Percentiles rank a stretch among this genome's conserved stretches.
Evolutionary conservation across 2,888 invertebrate genomes (phyloP).

Genomic region (Cremastinae sp.): DNA sequence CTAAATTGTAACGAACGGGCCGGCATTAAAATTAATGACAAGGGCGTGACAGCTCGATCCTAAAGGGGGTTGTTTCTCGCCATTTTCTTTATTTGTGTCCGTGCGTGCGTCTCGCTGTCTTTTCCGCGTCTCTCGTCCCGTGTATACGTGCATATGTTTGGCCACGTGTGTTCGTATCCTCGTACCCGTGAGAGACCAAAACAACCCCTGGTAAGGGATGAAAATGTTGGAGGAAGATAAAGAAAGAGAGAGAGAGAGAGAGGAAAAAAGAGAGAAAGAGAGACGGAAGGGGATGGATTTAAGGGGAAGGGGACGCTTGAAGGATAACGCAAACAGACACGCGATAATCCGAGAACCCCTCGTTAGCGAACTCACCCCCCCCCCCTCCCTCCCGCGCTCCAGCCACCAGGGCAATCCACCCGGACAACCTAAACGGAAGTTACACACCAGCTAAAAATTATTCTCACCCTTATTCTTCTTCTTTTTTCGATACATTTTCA

Average conservation of each 20-base stretch:
- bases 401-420: slow-evolving; percentile 28
- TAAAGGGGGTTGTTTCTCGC: slow-evolving; percentile 29
- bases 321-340: slow-evolving; percentile 76
- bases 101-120: slow-evolving; percentile 1
- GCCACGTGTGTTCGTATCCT: neutral
- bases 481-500: too few species aligned
- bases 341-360: slow-evolving; percentile 74
- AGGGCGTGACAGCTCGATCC: slow-evolving; percentile 67
- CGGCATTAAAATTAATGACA: slow-evolving; percentile 77
- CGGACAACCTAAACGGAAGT: slow-evolving; percentile 17
- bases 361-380: slow-evolving; percentile 61
- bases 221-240: slow-evolving; percentile 38
- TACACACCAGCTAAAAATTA: slow-evolving; percentile 2
- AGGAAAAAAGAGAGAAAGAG: slow-evolving; percentile 1
- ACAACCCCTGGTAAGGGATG: slow-evolving; percentile 19
- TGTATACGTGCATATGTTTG: neutral
- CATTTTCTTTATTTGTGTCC: slow-evolving; percentile 13
- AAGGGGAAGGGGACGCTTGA: slow-evolving; percentile 17
- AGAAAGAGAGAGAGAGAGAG: slow-evolving; percentile 42
- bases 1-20: slow-evolving; percentile 74
- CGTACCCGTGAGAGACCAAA: neutral
- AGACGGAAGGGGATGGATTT: slow-evolving; percentile 3
- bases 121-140: neutral
- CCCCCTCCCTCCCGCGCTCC: too few species aligned
- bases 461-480: too few species aligned